These are phyloP conservation scores for Sarcophaga carnaria DNA, from an alignment of 2,888 invertebrate species.

Conservation along the genomic window DNA sequence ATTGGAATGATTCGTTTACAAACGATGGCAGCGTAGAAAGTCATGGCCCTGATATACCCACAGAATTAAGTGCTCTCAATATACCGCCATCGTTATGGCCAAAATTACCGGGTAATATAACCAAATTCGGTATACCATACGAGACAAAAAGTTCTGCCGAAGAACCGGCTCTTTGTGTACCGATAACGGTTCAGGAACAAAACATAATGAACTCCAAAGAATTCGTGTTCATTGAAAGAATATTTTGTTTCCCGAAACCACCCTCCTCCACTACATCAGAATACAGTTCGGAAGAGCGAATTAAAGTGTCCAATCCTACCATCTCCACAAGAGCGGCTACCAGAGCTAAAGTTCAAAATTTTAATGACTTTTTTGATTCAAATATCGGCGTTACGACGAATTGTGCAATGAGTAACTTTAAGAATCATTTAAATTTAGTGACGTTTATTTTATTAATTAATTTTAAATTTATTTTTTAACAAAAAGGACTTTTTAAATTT, in stretches of 20 bases:
- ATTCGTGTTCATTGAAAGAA: slow-evolving; percentile 75
- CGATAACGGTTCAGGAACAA: slow-evolving; percentile 75
- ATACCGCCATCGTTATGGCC: slow-evolving; percentile 74
- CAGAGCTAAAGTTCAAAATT: slow-evolving; percentile 55
- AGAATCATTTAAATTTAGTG: slow-evolving; percentile 36
- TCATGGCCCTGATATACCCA: slow-evolving; percentile 71
- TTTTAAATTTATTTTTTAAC: slow-evolving; percentile 60
- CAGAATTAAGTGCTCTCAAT: slow-evolving; percentile 74
- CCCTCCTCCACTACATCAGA: slow-evolving; percentile 1
- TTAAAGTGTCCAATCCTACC: not conserved
- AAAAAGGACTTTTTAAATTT: not conserved
- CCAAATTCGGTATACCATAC: slow-evolving; percentile 76
- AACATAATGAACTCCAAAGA: slow-evolving; percentile 70
- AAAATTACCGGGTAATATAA: slow-evolving; percentile 75
- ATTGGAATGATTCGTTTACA: slow-evolving; percentile 1
- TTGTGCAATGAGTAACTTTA: slow-evolving; percentile 21
- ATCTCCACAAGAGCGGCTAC: slow-evolving; percentile 27
- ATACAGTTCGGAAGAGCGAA: not conserved
- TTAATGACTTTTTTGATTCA: slow-evolving; percentile 47
- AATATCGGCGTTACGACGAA: slow-evolving; percentile 24
- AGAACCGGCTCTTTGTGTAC: slow-evolving; percentile 77
- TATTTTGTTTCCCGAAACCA: slow-evolving; percentile 78
- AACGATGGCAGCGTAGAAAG: not conserved
- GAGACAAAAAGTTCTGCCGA: slow-evolving; percentile 75
- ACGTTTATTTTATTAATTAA: slow-evolving; percentile 51